Conservation (phyloP, 2,113 vertebrate species). For the Cyanocitta stelleri region DNA sequence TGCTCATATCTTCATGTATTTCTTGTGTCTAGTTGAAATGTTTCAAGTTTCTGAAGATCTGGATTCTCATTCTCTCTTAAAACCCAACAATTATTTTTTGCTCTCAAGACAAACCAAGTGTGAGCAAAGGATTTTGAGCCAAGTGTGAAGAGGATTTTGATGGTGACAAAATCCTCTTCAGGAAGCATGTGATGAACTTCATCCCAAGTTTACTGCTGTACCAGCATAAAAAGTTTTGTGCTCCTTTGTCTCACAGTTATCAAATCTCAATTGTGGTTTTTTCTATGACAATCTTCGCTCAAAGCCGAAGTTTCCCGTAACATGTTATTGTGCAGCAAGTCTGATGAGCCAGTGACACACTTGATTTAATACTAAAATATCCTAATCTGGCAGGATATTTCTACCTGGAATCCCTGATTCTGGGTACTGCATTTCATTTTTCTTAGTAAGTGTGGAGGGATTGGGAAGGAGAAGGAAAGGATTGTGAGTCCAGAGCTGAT, state of each 20-base stretch:
- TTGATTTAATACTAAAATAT: not conserved
- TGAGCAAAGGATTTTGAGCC: not conserved
- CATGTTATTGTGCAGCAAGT: not conserved
- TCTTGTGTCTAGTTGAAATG: not conserved
- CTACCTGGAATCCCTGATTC: not conserved
- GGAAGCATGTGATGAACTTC: not conserved
- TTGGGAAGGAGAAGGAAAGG: not conserved
- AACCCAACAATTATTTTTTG: not conserved
- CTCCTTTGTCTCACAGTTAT: not conserved
- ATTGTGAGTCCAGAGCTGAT: not conserved
- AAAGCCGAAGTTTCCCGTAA: not conserved
- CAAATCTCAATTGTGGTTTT: not conserved
- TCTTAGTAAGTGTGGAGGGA: not conserved
- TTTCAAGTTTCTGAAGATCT: not conserved
- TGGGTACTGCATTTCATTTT: not conserved
- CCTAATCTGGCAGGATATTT: not conserved
- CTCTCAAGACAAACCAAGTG: not conserved
- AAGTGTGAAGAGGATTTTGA: not conserved
- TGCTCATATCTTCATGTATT: not conserved
- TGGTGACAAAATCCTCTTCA: not conserved
- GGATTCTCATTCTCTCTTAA: not conserved
- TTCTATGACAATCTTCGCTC: not conserved
- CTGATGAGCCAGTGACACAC: not conserved
- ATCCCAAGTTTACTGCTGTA: not conserved
- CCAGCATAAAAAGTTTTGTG: not conserved